These are phyloP conservation scores for Subacronicta megacephala DNA, from an alignment of 2,888 invertebrate species.

Conservation along the genomic window DNA sequence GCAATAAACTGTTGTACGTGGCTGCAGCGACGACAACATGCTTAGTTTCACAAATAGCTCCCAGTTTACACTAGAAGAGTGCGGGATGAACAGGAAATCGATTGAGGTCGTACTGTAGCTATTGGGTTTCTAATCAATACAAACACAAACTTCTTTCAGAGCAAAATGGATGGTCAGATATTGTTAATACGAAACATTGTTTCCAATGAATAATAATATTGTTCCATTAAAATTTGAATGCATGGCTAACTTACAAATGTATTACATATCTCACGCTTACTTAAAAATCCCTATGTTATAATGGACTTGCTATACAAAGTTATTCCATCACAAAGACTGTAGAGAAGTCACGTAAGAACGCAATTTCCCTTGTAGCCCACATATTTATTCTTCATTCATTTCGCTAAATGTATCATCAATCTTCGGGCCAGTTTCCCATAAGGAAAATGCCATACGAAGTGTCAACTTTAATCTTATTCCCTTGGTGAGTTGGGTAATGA, in stretches of 20 bases:
- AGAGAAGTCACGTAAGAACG: slow-evolving; percentile 8
- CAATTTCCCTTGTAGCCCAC: neutral
- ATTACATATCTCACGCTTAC: too few species aligned
- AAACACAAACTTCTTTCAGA: too few species aligned
- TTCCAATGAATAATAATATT: too few species aligned
- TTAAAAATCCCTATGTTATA: too few species aligned
- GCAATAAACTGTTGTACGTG: slow-evolving; percentile 34
- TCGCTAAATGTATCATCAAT: slow-evolving; percentile 16
- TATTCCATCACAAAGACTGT: too few species aligned
- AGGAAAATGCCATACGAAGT: neutral
- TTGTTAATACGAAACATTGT: too few species aligned
- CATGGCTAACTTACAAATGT: too few species aligned
- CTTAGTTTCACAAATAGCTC: slow-evolving; percentile 21
- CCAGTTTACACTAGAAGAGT: neutral
- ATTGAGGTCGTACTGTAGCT: neutral
- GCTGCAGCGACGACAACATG: slow-evolving; percentile 6
- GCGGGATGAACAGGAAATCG: neutral
- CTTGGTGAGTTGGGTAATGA: neutral
- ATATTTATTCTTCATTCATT: slow-evolving; percentile 11
- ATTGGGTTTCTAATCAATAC: too few species aligned
- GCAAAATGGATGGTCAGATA: too few species aligned
- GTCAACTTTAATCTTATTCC: neutral
- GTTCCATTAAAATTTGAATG: too few species aligned
- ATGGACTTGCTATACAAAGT: too few species aligned
- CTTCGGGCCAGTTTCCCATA: slow-evolving; percentile 1